These are phyloP conservation scores for Rhaphigaster nebulosa DNA, from an alignment of 2,888 invertebrate species.

Conservation along the genomic window DNA sequence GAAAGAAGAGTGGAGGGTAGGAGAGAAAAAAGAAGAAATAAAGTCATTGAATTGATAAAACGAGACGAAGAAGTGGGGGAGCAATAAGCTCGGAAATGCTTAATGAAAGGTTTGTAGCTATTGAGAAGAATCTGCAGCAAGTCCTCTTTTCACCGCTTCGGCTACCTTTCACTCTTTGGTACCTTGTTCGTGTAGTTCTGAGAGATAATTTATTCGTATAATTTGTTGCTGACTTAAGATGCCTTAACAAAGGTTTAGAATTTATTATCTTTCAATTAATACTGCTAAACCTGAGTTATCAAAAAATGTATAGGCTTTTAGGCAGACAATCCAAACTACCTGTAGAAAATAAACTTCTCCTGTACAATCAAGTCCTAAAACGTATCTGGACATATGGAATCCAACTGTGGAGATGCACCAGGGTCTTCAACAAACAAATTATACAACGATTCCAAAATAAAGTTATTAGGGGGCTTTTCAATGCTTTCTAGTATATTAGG, in stretches of 20 bases:
- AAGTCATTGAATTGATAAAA: conserved; percentile 37
- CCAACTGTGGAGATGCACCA: too few species aligned
- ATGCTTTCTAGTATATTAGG: too few species aligned
- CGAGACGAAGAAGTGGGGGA: conserved; percentile 8
- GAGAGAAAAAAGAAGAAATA: not conserved
- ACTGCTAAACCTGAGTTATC: too few species aligned
- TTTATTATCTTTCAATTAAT: not conserved
- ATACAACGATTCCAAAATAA: too few species aligned
- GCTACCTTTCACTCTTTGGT: not conserved
- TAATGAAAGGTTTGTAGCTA: conserved; percentile 45
- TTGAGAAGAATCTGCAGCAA: conserved; percentile 10
- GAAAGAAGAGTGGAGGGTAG: not conserved
- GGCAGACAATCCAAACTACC: too few species aligned
- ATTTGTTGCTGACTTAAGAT: not conserved
- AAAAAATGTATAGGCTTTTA: too few species aligned
- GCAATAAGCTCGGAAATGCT: conserved; percentile 11
- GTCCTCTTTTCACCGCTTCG: not conserved
- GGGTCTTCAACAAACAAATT: too few species aligned
- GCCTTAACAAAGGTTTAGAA: not conserved
- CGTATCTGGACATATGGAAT: too few species aligned
- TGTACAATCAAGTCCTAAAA: too few species aligned
- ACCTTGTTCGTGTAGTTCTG: not conserved
- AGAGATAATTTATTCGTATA: not conserved
- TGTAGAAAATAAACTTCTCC: too few species aligned
- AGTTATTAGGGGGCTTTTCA: too few species aligned